Evolutionary conservation across 2,888 invertebrate species (phyloP), one percentile per base, ranked within the genome.

Genomic region (Patella caerulea): DNA sequence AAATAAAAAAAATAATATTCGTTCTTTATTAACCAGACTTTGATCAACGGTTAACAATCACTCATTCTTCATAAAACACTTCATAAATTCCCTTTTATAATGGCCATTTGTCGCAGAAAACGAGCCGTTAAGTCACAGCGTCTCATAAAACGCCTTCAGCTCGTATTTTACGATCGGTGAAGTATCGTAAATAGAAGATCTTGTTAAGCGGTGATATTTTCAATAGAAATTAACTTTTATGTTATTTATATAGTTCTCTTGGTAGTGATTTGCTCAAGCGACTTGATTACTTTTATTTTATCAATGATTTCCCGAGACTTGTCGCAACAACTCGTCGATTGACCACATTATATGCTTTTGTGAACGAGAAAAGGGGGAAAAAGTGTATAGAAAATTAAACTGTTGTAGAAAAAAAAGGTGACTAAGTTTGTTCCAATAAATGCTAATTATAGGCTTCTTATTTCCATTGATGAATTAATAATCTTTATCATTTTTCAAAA

Each of bases 51-150:
- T 71, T 75, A 69, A 24, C 45, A 75, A 71, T 71, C 70, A 53
- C 34, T 53, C 75, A 70, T 71, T 29, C 29, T 71, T 54, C 54
- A 53, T 29, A 24, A 75, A 71, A 29, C 71, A 56, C 70, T 70
- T 71, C 71, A 70, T 75, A 75, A 75, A 75, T 75, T 71, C 70
- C 14, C 15, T 75, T 69, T 75, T 75, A 70, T 70, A 71, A 53
- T 55, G 19, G 53, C 71, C 75, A 75, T 75, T 75, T 75, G 75
- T 75, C 75, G 75, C 53, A 34, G 29, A 52, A 71, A 70, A 71
- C 24, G 65, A 65, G 65, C 65, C 24, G 65, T 65, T 65, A 65
- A 65, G 19, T 65, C 65, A 11, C 24, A 24, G 19, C 65, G 14
- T 65, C 65, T 65, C 65, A 24, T 65, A 65, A 65, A 24, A 11